phyloP scores from a whole-genome alignment of 2,797 vertebrate genomes.

The Cossypha heuglini region DNA sequence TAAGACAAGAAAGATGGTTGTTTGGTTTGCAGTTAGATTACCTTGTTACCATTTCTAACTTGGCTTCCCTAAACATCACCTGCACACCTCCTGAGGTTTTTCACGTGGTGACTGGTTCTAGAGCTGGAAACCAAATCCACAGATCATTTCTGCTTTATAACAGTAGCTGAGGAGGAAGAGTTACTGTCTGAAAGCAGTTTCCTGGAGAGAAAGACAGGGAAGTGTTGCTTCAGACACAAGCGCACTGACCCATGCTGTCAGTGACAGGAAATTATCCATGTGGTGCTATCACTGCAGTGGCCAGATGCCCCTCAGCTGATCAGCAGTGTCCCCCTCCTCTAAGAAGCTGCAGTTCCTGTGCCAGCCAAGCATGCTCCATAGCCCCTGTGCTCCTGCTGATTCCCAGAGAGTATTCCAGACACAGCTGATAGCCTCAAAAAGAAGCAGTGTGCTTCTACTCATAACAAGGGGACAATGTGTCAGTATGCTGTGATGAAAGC shows the following conservation, averaged over 20 bases:
- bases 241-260: background rate
- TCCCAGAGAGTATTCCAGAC: background rate
- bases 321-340: background rate
- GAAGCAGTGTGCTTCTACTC: background rate
- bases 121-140: background rate
- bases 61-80: background rate
- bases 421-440: background rate
- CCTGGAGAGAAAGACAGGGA: background rate
- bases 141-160: background rate
- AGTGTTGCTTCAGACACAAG: background rate
- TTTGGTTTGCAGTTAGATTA: background rate
- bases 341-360: background rate
- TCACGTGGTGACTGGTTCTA: background rate
- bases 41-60: background rate
- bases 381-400: background rate
- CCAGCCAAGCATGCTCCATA: background rate
- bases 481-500: background rate
- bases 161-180: background rate
- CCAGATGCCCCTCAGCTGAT: background rate
- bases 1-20: background rate
- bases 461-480: background rate
- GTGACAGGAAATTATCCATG: background rate
- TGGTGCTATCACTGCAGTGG: background rate
- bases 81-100: rapidly evolving
- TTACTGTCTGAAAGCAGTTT: background rate